These are phyloP conservation scores for Valencia hispanica DNA, from an alignment of 2,797 vertebrate genomes.

Conservation along the genomic window DNA sequence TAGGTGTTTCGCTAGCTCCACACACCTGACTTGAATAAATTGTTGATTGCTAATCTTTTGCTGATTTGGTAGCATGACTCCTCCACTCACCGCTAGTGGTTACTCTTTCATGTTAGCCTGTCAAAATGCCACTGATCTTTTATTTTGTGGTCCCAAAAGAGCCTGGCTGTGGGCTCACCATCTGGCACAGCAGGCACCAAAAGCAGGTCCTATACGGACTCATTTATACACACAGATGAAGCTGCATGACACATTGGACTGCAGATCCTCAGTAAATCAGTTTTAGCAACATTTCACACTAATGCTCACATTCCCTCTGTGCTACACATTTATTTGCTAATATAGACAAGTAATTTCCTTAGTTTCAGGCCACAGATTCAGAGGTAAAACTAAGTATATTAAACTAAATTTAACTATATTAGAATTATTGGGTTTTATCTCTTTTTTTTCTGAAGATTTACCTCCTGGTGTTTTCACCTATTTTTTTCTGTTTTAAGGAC, in stretches of 20 bases:
- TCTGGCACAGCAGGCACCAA: constrained; percentile 60
- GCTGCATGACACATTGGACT: constrained; percentile 36
- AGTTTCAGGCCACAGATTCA: too few species aligned
- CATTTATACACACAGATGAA: constrained; percentile 16
- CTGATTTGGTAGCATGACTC: constrained; percentile 25
- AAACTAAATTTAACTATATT: too few species aligned
- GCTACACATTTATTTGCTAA: background rate
- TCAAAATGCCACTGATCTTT: constrained; percentile 64
- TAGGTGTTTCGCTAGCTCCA: too few species aligned
- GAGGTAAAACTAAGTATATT: too few species aligned
- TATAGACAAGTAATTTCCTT: constrained; percentile 5
- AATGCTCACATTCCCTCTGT: constrained; percentile 17
- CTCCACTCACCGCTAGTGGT: constrained; percentile 21
- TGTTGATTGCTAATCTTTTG: too few species aligned
- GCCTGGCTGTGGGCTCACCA: constrained; percentile 54
- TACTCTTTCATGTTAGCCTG: constrained; percentile 44
- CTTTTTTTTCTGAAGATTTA: constrained; percentile 12
- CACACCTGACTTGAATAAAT: too few species aligned
- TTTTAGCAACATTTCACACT: constrained; percentile 29
- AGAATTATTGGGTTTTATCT: background rate
- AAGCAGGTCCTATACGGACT: constrained; percentile 40
- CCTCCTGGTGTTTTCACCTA: constrained; percentile 11
- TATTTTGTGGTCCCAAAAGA: constrained; percentile 57
- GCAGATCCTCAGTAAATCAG: constrained; percentile 7
- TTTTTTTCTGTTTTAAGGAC: constrained; percentile 30